Evolutionary conservation across 2,797 vertebrate species (phyloP).

Genomic region (Pangasius mekongensis): DNA sequence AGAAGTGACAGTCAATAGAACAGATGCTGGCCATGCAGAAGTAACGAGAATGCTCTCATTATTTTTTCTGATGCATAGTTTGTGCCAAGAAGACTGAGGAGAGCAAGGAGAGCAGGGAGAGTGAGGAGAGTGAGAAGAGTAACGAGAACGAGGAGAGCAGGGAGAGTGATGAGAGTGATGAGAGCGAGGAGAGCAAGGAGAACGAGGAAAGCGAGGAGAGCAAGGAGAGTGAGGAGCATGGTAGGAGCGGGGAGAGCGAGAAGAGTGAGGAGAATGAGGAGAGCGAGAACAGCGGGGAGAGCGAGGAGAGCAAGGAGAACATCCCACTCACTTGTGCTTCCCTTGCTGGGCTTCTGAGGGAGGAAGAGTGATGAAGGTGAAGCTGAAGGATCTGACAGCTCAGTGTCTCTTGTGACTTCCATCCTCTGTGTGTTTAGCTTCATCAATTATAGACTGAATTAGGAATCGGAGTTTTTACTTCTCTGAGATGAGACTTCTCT

Average conservation of each 20-base stretch:
- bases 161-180: background rate
- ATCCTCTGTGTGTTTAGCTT: conserved; percentile 38
- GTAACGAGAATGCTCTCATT: conserved; percentile 33
- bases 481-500: conserved; percentile 12
- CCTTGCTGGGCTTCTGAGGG: conserved; percentile 25
- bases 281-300: background rate
- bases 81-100: background rate
- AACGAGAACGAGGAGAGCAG: background rate
- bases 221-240: too few species aligned
- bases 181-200: too few species aligned
- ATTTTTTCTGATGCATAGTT: conserved; percentile 46
- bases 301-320: background rate
- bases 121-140: background rate
- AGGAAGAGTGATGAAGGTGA: conserved; percentile 43
- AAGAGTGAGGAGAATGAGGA: background rate
- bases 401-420: conserved; percentile 23
- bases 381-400: conserved; percentile 54
- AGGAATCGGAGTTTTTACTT: conserved; percentile 16
- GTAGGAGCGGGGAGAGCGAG: background rate
- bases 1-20: background rate
- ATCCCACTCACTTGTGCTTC: conserved; percentile 14
- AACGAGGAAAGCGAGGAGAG: too few species aligned
- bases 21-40: background rate
- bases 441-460: conserved; percentile 53
- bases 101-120: background rate